Evolutionary conservation across 2,113 vertebrate genomes (phyloP).

Genomic region (Calyptomena viridis): DNA sequence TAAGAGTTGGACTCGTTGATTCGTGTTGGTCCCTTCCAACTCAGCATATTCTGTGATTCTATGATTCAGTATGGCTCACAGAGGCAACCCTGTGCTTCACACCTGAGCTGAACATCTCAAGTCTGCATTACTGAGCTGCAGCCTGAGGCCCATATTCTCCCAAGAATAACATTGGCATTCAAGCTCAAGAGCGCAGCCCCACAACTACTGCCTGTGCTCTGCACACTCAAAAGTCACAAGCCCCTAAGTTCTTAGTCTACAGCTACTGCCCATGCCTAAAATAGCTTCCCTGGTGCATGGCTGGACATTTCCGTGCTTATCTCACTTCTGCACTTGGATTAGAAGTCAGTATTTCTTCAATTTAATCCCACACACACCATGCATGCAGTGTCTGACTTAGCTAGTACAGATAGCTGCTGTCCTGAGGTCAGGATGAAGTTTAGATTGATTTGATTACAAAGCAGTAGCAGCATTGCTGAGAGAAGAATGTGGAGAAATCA

Average conservation of each 20-base stretch:
- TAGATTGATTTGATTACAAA: neutral
- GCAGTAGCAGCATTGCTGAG: neutral
- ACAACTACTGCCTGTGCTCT: neutral
- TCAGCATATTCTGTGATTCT: neutral
- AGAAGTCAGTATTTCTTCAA: neutral
- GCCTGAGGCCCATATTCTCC: neutral
- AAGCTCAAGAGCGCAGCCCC: neutral
- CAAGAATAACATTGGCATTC: neutral
- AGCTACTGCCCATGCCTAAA: neutral
- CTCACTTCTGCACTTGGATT: neutral
- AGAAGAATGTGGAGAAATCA: neutral
- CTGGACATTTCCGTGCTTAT: neutral
- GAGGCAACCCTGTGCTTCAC: accelerated
- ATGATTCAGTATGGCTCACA: neutral
- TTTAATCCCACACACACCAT: neutral
- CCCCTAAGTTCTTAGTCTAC: neutral
- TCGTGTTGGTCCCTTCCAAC: neutral
- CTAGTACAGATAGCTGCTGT: neutral
- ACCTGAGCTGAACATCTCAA: neutral
- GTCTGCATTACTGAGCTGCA: neutral
- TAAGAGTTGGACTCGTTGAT: neutral
- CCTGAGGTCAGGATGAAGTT: neutral
- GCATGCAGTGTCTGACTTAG: neutral
- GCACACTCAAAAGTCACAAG: neutral
- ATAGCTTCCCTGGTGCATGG: neutral